A percentile compares a stretch with the other conserved stretches of the same genome.
phyloP scores from a whole-genome alignment of 2,888 invertebrate species.

The Smittia sp. region DNA sequence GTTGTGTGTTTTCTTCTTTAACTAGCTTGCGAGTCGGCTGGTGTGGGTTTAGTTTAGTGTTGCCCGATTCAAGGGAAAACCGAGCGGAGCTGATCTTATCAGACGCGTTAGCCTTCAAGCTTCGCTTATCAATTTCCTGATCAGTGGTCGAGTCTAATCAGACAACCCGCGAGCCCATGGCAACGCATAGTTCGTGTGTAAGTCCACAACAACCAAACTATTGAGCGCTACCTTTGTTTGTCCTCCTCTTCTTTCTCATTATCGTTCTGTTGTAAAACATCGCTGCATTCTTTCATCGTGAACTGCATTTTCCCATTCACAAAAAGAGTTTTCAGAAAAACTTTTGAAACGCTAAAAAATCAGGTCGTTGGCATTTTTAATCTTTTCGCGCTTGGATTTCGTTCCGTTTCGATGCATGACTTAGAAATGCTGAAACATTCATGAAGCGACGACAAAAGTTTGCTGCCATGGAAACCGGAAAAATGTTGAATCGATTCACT shows the following conservation, averaged over 20 bases:
- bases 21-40: not conserved
- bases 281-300: not conserved
- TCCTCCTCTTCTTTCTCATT: not conserved
- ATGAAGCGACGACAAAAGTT: too few species aligned
- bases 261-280: not conserved
- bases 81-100: too few species aligned
- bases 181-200: not conserved
- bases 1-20: constrained; percentile 27
- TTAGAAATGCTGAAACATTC: not conserved
- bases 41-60: constrained; percentile 15
- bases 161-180: not conserved
- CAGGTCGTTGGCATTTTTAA: constrained; percentile 34
- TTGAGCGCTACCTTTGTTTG: not conserved
- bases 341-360: constrained; percentile 1
- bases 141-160: not conserved
- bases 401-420: constrained; percentile 19
- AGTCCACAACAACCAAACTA: not conserved
- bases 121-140: not conserved
- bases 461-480: not conserved
- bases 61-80: not conserved
- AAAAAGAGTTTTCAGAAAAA: not conserved
- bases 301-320: constrained; percentile 4
- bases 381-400: not conserved
- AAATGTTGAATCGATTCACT: constrained; percentile 43
- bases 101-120: too few species aligned